phyloP scores from a whole-genome alignment of 2,113 vertebrate species.

The Prunella himalayana region DNA sequence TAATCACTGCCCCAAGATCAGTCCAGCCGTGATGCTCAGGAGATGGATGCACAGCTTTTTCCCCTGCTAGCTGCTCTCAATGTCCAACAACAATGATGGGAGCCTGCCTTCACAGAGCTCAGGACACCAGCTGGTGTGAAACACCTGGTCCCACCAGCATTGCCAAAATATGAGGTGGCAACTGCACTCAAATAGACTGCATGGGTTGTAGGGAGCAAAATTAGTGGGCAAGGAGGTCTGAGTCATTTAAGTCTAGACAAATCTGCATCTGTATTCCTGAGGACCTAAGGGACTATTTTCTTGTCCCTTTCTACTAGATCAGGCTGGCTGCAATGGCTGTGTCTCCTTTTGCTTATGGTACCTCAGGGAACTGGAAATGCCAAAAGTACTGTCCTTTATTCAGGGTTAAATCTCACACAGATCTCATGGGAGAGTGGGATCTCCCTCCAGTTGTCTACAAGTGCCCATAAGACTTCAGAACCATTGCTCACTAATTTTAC shows the following conservation, averaged over 20 bases:
- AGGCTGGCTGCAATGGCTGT: background rate
- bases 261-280: background rate
- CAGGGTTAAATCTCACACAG: background rate
- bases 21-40: background rate
- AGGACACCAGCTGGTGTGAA: background rate
- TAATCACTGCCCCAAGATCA: background rate
- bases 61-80: background rate
- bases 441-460: background rate
- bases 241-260: background rate
- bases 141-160: background rate
- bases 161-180: background rate
- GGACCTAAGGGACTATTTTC: background rate
- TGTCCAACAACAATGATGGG: fast-evolving
- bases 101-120: background rate
- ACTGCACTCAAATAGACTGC: background rate
- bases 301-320: background rate
- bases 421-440: background rate
- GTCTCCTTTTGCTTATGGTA: background rate
- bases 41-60: background rate
- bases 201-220: background rate
- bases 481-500: background rate
- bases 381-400: background rate
- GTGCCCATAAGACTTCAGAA: background rate
- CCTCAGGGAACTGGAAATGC: background rate
- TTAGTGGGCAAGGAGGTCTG: background rate